phyloP scores from a whole-genome alignment of 2,113 vertebrate genomes.

The Onychorhynchus coronatus region DNA sequence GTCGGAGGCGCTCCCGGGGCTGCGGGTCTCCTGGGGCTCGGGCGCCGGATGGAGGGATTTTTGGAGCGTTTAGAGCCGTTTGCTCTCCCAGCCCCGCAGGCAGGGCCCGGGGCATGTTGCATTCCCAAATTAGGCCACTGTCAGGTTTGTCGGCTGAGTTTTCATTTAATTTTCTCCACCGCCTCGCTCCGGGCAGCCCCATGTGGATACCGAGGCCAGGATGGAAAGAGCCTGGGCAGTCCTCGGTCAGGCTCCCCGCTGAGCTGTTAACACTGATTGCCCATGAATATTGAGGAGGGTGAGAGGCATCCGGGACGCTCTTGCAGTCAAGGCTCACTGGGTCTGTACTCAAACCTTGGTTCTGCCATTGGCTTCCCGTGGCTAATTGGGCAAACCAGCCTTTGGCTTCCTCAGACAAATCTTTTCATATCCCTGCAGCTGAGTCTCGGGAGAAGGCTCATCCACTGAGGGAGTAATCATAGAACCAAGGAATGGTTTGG shows the following conservation, averaged over 20 bases:
- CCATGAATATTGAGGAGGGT: not conserved
- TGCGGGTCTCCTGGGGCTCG: not conserved
- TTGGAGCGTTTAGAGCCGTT: not conserved
- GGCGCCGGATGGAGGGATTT: not conserved
- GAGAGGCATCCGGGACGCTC: not conserved
- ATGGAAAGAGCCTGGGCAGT: not conserved
- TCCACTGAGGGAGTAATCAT: not conserved
- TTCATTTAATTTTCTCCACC: not conserved
- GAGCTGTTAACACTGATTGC: not conserved
- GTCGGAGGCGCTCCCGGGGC: not conserved
- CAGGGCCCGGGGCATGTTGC: not conserved
- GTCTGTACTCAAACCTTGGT: not conserved
- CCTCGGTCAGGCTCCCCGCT: not conserved
- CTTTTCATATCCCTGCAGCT: not conserved
- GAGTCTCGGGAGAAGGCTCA: not conserved
- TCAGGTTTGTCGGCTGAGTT: conserved; percentile 5
- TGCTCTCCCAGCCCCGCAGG: conserved; percentile 1
- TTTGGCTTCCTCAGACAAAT: not conserved
- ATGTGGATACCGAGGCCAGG: not conserved
- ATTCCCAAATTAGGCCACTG: conserved; percentile 35
- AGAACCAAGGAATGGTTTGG: too few species aligned
- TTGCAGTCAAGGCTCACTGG: not conserved
- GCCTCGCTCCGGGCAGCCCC: not conserved
- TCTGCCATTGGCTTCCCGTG: not conserved
- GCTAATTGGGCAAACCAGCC: not conserved